These are phyloP conservation scores for Odocoileus virginianus DNA, from an alignment of 2,113 vertebrate genomes.

Conservation along the genomic window DNA sequence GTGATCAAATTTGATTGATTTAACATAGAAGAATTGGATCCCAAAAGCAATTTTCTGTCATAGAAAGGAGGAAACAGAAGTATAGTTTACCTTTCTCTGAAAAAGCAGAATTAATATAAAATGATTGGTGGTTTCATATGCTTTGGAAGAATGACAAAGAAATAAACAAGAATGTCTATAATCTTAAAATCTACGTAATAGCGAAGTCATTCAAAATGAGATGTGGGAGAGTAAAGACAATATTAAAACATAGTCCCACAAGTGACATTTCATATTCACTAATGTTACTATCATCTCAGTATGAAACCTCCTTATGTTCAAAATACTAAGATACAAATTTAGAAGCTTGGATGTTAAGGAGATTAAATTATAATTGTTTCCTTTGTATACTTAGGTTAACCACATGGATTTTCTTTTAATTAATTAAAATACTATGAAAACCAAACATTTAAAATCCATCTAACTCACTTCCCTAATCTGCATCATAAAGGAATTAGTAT, in stretches of 20 bases:
- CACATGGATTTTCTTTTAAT: constrained; percentile 65
- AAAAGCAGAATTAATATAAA: constrained; percentile 28
- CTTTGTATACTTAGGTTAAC: constrained; percentile 55
- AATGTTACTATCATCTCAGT: constrained; percentile 25
- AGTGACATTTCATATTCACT: background rate
- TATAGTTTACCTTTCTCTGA: constrained; percentile 5
- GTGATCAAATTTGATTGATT: constrained; percentile 23
- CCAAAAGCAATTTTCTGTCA: constrained; percentile 4
- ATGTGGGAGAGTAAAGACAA: background rate
- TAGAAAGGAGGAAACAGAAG: background rate
- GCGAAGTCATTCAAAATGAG: constrained; percentile 14
- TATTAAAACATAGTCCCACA: constrained; percentile 17
- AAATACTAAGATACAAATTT: constrained; percentile 12
- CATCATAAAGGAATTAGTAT: constrained; percentile 75
- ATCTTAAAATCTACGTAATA: background rate
- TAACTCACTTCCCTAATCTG: constrained; percentile 69
- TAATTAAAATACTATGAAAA: constrained; percentile 74
- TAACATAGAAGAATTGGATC: constrained; percentile 5
- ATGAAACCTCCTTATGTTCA: constrained; percentile 5
- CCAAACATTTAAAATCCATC: constrained; percentile 69
- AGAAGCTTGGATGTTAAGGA: constrained; percentile 49
- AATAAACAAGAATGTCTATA: constrained; percentile 26
- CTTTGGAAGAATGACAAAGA: background rate
- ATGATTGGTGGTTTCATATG: background rate
- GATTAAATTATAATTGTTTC: constrained; percentile 61